phyloP scores from a whole-genome alignment of 2,113 vertebrate species.

The Nerophis ophidion region DNA sequence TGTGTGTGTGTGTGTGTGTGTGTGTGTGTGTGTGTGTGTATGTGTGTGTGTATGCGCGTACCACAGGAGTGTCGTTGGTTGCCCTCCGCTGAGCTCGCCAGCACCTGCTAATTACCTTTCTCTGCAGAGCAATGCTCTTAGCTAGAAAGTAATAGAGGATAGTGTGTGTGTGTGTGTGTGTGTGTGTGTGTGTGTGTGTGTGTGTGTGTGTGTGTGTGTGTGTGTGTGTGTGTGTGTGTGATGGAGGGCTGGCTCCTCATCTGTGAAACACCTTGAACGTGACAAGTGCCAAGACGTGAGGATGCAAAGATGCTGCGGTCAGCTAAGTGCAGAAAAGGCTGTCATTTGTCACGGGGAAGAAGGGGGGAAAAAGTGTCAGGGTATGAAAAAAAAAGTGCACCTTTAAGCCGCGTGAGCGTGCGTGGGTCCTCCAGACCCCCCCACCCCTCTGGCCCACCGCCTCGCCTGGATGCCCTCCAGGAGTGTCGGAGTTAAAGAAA shows the following conservation, averaged over 20 bases:
- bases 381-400: conserved; percentile 51
- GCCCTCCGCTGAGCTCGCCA: conserved; percentile 84
- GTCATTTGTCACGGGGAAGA: conserved; percentile 64
- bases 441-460: too few species aligned
- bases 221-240: conserved; percentile 8
- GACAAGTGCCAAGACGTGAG: conserved; percentile 97
- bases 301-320: conserved; percentile 97
- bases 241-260: conserved; percentile 81
- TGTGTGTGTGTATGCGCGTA: conserved; percentile 50
- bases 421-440: conserved; percentile 30
- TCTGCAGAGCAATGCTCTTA: conserved; percentile 82
- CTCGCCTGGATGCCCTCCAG: conserved; percentile 35
- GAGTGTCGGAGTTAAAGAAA: conserved; percentile 3
- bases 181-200: neutral
- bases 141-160: conserved; percentile 62
- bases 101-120: conserved; percentile 95
- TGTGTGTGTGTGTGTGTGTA: conserved; percentile 30
- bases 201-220: neutral
- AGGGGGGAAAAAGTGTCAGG: conserved; percentile 49
- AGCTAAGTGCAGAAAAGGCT: conserved; percentile 88
- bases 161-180: neutral
- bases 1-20: conserved; percentile 53
- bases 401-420: conserved; percentile 49
- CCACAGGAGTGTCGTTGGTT: conserved; percentile 71
- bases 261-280: conserved; percentile 98